phyloP scores from a whole-genome alignment of 2,113 vertebrate species.

The Plestiodon gilberti region DNA sequence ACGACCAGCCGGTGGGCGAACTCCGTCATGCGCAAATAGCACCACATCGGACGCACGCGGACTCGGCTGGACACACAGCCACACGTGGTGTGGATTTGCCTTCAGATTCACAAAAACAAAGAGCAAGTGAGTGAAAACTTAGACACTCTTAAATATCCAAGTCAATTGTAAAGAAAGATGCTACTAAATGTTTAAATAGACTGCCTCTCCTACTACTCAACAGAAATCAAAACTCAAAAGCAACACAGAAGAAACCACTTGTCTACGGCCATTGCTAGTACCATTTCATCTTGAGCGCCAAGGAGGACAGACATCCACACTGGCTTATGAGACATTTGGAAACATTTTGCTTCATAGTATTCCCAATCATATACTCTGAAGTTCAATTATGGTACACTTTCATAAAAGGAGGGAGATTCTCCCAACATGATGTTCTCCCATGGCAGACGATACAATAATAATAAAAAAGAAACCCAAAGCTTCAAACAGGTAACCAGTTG shows the following conservation, averaged over 20 bases:
- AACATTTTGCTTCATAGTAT: constrained; percentile 59
- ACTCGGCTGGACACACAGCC: no score
- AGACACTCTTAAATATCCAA: not conserved
- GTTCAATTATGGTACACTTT: constrained; percentile 68
- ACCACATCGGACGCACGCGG: no score
- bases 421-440: constrained; percentile 44
- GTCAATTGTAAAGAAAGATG: constrained; percentile 5
- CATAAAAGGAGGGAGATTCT: constrained; percentile 65
- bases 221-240: not conserved
- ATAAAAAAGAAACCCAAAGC: constrained; percentile 26
- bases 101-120: no score
- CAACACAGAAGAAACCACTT: not conserved
- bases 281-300: constrained; percentile 51
- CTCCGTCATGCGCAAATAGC: no score
- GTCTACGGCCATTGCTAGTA: constrained; percentile 21
- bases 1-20: no score
- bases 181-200: constrained; percentile 17
- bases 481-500: constrained; percentile 41
- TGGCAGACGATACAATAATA: constrained; percentile 13
- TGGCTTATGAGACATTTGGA: constrained; percentile 54
- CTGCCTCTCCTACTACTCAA: not conserved
- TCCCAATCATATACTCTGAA: constrained; percentile 66
- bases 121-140: not conserved
- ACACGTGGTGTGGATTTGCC: no score
- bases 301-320: constrained; percentile 47